Conservation (phyloP, 2,888 invertebrate genomes). For the Elaeidobius kamerunicus region DNA sequence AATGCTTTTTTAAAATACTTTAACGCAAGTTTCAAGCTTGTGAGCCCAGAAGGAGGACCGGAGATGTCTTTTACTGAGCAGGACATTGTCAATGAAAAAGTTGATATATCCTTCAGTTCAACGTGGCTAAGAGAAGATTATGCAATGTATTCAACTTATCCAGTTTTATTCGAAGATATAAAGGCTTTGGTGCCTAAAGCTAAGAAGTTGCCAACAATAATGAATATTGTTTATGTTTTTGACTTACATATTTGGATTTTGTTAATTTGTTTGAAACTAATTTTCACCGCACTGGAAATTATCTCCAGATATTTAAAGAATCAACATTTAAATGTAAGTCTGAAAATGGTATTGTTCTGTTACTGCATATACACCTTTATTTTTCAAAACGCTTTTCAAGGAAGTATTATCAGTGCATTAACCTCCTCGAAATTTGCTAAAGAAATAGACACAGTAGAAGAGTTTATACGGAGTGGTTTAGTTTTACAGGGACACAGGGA, state of each 20-base stretch:
- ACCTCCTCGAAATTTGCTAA: constrained; percentile 14
- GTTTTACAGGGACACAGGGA: constrained; percentile 6
- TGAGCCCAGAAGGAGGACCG: constrained; percentile 1
- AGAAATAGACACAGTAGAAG: constrained; percentile 21
- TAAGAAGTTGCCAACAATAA: constrained; percentile 2
- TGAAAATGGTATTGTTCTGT: background rate
- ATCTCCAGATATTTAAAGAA: too few species aligned
- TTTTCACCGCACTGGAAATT: constrained; percentile 2
- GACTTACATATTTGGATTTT: constrained; percentile 15
- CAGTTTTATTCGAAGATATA: constrained; percentile 1
- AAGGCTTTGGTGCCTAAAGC: constrained; percentile 12
- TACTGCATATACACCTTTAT: constrained; percentile 4
- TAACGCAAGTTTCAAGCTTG: constrained; percentile 10
- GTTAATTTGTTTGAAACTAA: background rate
- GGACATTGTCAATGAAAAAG: constrained; percentile 2
- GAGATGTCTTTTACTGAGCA: background rate
- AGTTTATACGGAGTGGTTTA: constrained; percentile 14
- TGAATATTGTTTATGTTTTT: constrained; percentile 13
- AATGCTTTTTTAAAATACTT: constrained; percentile 16
- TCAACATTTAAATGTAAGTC: too few species aligned
- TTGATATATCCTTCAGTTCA: constrained; percentile 14
- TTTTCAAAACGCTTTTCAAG: constrained; percentile 21
- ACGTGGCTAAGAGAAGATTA: constrained; percentile 4
- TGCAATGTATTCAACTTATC: constrained; percentile 3
- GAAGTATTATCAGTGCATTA: constrained; percentile 17